A percentile compares a stretch with the other conserved stretches of the same genome.
Conservation (phyloP, 2,888 invertebrate genomes). For the Cheilosia soror region DNA sequence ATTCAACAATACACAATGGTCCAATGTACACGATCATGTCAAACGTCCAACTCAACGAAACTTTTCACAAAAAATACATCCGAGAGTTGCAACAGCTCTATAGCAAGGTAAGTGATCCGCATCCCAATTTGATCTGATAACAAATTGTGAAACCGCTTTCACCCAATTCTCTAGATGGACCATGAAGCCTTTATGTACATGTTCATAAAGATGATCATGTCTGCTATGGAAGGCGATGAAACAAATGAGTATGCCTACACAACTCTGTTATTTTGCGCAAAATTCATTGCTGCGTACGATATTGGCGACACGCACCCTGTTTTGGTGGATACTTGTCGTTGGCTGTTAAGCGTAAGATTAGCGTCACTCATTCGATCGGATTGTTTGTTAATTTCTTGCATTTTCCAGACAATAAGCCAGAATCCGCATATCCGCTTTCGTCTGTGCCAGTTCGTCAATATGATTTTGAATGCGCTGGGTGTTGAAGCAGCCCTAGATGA, state of each 20-base stretch:
- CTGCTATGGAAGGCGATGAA: conserved; percentile 88
- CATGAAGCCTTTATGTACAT: conserved; percentile 86
- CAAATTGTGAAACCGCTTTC: conserved; percentile 27
- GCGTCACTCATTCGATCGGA: conserved; percentile 22
- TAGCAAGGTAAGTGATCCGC: conserved; percentile 85
- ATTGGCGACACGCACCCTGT: conserved; percentile 83
- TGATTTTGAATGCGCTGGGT: conserved; percentile 89
- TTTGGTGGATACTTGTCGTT: conserved; percentile 79
- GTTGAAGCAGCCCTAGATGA: conserved; percentile 91
- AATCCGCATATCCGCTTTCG: conserved; percentile 87
- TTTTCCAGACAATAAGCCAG: conserved; percentile 83
- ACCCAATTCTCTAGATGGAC: conserved; percentile 83
- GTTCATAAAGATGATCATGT: conserved; percentile 87
- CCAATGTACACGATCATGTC: conserved; percentile 85
- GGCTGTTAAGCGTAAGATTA: conserved; percentile 79
- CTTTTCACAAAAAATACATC: conserved; percentile 87
- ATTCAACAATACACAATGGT: conserved; percentile 76
- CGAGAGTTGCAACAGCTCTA: conserved; percentile 87
- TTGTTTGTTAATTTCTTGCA: conserved; percentile 3
- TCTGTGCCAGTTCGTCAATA: conserved; percentile 91
- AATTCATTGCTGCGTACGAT: conserved; percentile 87
- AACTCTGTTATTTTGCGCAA: conserved; percentile 89
- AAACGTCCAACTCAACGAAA: conserved; percentile 87
- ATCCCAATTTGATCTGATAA: conserved; percentile 4
- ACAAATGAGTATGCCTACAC: conserved; percentile 88